Evolutionary conservation across 2,797 vertebrate species (phyloP), one percentile per base, ranked within the genome.

Genomic region (Valencia hispanica): DNA sequence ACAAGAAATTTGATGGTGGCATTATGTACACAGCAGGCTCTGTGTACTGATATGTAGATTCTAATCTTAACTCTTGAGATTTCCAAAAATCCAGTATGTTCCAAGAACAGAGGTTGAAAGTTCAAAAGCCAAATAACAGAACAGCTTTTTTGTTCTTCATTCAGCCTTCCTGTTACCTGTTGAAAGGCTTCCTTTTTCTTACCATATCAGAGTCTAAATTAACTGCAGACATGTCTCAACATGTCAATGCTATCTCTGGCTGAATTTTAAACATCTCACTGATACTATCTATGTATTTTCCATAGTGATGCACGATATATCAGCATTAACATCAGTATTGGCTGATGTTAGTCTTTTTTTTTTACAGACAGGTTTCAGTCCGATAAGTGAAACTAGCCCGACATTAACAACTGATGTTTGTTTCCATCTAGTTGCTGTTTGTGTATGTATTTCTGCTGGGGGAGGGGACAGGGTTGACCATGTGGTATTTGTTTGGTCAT

Each of bases 81-180:
- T 41, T 66, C 2, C 1, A 66, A 22, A 41, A n/a, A n/a, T 66
- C 25, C 22, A 41, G 39, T 39, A 55, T 55, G 10, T 30, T 57
- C 4, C 53, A 68, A 68, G 22, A n/a, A 68, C 22, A 68, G 6
- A 68, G n/a, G n/a, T 68, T 66, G 20, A 65, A 65, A 65, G 34
- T 65, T 65, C 20, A 65, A 11, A 25, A 36, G 59, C 57, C 17
- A 32, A 30, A 30, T 14, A n/a, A 65, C 59, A 25, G 11, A 41
- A 22, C 8, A 39, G 17, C 12, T 66, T 66, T 66, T 22, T 0
- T 68, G 39, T 17, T 68, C n/a, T 27, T 7, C 22, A 9, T 68
- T 68, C 6, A 68, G 14, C 25, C 65, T 68, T 43, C 25, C 22
- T 27, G 39, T 68, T 43, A 68, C 14, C n/a, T 68, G 39, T 43